Conservation (phyloP, 1,140 invertebrate species). For the Dreissena polymorpha region DNA sequence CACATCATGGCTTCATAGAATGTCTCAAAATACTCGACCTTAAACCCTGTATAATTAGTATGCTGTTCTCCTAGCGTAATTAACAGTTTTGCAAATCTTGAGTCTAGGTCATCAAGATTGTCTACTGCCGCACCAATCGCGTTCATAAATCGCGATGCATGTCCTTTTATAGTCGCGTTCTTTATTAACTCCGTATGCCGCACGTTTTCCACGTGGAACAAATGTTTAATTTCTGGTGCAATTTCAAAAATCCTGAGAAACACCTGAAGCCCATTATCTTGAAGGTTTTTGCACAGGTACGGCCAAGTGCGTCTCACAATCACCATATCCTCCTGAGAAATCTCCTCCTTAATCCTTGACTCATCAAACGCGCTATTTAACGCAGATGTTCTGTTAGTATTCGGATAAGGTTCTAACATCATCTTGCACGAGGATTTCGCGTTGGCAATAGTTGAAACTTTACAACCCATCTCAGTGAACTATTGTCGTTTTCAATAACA, state of each 20-base stretch:
- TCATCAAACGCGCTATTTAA: not conserved
- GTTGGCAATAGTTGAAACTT: no score
- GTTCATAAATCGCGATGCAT: conserved; percentile 3
- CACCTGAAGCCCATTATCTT: conserved; percentile 19
- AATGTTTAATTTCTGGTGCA: not conserved
- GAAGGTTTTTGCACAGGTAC: not conserved
- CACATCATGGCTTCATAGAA: conserved; percentile 27
- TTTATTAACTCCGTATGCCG: not conserved
- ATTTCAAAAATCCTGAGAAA: conserved; percentile 43
- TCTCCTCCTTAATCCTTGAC: not conserved
- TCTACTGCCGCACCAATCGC: conserved; percentile 21
- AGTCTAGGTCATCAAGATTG: not conserved
- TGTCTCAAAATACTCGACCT: conserved; percentile 18
- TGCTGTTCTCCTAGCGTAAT: conserved; percentile 4
- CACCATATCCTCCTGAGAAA: not conserved
- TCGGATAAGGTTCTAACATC: no score
- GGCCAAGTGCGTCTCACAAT: not conserved
- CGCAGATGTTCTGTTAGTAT: no score
- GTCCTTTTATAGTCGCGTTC: conserved; percentile 6
- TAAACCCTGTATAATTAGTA: conserved; percentile 14
- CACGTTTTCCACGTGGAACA: conserved; percentile 21
- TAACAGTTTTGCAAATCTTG: not conserved
- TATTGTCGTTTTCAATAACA: no score
- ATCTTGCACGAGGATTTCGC: no score
- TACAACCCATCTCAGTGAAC: no score